Evolutionary conservation across 1,140 invertebrate species (phyloP).

Genomic region (Adoxophyes honmai): DNA sequence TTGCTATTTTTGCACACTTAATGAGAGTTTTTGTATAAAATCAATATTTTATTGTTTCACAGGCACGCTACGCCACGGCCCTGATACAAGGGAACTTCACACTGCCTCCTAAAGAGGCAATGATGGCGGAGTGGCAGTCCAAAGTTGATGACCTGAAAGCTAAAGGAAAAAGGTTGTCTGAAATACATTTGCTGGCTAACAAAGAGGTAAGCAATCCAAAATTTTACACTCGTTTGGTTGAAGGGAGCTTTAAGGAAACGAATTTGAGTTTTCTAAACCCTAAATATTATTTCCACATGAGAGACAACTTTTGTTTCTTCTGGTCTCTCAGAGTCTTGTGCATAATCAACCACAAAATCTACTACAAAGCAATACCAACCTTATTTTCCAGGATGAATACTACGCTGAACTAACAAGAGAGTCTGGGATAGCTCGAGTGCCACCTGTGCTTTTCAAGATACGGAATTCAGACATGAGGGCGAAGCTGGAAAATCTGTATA

Average conservation of each 20-base stretch:
- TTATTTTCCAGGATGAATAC: constrained; percentile 58
- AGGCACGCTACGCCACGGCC: constrained; percentile 57
- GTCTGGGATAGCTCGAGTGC: constrained; percentile 60
- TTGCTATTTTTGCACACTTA: no score
- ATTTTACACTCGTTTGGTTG: no score
- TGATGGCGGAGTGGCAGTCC: constrained; percentile 61
- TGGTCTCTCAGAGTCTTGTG: no score
- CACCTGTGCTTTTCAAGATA: constrained; percentile 67
- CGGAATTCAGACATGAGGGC: constrained; percentile 43
- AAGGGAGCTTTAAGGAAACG: no score
- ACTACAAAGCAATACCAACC: constrained; percentile 14
- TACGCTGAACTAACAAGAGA: constrained; percentile 56
- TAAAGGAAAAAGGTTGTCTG: constrained; percentile 39
- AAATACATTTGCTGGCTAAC: constrained; percentile 54
- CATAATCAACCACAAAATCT: no score
- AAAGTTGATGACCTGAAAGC: constrained; percentile 33
- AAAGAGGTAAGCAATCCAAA: constrained; percentile 47
- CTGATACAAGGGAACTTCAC: constrained; percentile 59
- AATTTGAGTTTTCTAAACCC: no score
- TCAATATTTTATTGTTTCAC: constrained; percentile 17
- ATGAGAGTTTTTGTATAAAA: not conserved
- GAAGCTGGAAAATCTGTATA: constrained; percentile 61
- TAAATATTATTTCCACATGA: no score
- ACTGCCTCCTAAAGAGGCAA: constrained; percentile 45
- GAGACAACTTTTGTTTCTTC: no score